Evolutionary conservation across 1,140 invertebrate species (phyloP), one percentile per base, ranked within the genome.

Genomic region (Stenopsyche tienmushanensis): DNA sequence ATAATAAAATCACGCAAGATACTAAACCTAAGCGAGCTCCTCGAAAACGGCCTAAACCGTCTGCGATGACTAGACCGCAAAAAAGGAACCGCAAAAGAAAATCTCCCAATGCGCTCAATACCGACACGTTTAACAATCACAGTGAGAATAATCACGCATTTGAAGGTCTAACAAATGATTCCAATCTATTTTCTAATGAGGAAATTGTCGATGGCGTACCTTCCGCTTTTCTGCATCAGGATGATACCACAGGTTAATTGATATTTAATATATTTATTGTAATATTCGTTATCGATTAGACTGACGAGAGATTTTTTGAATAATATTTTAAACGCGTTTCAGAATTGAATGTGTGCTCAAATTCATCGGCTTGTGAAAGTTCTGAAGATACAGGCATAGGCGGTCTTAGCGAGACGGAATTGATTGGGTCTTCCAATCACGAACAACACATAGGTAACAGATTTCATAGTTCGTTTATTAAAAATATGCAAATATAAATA

Each of bases 1-100:
- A 91, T 76, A 84, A 88, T 73, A 86, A 87, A 73, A 82, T 88
- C 65, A 82, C 82, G 65, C 85, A 86, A 69, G 87, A 88, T 74
- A 84, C 85, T 17, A 89, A 90, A 78, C 89, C 89, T 78, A 91
- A 91, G 82, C 89, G 90, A 77, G 81, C 84, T 39, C 80, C 86
- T n/a, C 80, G 90, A 23, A 91, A 90, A 76, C 91, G 90, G 71
- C 82, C 88, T 17, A 86, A 87, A 72, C 87, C 88, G 42, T 83
- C 89, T 15, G 83, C 86, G 8, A 83, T 90, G 71, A 86, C 89
- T 54, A 83, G 86, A 52, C 89, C 90, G 64, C 90, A 91, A 74
- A 91, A 92, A 74, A 84, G 88, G 60, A 80, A 79, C 67, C 80
- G 82, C 50, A 62, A 63, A 42, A 57, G 39, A 15, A 54, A 13